phyloP scores from a whole-genome alignment of 64 coral and sea anemone species.

The Montipora sp. region DNA sequence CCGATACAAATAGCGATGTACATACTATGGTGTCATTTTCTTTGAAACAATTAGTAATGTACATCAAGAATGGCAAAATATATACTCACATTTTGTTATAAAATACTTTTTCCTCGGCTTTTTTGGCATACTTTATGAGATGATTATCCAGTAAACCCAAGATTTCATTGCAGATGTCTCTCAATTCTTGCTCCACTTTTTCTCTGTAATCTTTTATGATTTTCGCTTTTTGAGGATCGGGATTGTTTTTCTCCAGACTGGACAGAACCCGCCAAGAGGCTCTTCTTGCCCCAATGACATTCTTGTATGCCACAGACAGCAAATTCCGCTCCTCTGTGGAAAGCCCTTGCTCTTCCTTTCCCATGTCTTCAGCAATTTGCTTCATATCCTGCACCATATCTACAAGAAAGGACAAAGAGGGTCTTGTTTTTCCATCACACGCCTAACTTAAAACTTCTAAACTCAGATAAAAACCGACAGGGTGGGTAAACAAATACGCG shows the following conservation, averaged over 20 bases:
- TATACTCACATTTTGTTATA: conserved; percentile 84
- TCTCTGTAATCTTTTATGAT: conserved; percentile 48
- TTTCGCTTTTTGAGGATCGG: conserved; percentile 33
- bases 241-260: conserved; percentile 77
- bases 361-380: conserved; percentile 71
- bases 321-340: conserved; percentile 93
- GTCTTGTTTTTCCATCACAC: not conserved
- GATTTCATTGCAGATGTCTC: conserved; percentile 77
- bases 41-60: too few relatives aligned
- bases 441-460: not conserved
- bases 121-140: conserved; percentile 28
- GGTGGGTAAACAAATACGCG: conserved; percentile 3
- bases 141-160: conserved; percentile 55
- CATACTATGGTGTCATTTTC: not conserved
- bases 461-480: not conserved
- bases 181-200: conserved; percentile 73
- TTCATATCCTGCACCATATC: conserved; percentile 93
- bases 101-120: conserved; percentile 68
- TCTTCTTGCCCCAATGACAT: conserved; percentile 93
- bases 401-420: conserved; percentile 18
- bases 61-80: not conserved
- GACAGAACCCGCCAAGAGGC: conserved; percentile 93
- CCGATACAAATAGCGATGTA: not conserved
- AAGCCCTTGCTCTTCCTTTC: conserved; percentile 38
- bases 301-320: conserved; percentile 97